Percentiles rank a stretch among this genome's conserved stretches.
phyloP scores from a whole-genome alignment of 2,888 invertebrate genomes.

The Scrobipalpa costella region DNA sequence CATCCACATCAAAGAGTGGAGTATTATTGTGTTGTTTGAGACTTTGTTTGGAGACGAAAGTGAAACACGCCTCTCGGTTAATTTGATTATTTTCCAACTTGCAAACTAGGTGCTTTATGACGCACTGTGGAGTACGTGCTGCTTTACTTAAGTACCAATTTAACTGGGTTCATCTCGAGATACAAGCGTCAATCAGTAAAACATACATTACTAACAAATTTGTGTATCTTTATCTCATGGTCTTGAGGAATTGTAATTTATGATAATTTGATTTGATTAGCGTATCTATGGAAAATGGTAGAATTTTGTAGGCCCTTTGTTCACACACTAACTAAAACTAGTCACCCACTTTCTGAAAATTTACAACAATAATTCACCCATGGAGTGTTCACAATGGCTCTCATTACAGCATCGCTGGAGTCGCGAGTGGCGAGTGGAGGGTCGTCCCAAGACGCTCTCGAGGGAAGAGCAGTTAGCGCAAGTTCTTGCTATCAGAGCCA shows the following conservation, averaged over 20 bases:
- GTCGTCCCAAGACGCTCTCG: constrained; percentile 53
- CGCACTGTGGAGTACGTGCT: background rate
- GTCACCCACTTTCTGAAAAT: background rate
- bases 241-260: no score
- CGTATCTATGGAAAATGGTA: no score
- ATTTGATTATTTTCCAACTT: constrained; percentile 30
- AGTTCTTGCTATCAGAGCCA: constrained; percentile 57
- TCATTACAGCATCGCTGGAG: constrained; percentile 33
- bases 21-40: no score
- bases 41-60: constrained; percentile 28
- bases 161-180: no score
- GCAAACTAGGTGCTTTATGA: background rate
- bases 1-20: constrained; percentile 23
- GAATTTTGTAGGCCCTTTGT: no score
- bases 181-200: no score
- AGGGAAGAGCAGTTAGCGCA: constrained; percentile 65
- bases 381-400: constrained; percentile 18
- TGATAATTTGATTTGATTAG: no score
- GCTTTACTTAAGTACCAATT: no score
- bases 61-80: constrained; percentile 28
- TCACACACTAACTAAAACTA: background rate
- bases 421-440: constrained; percentile 39
- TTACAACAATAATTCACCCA: background rate
- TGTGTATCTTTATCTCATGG: no score
- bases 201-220: no score